These are phyloP conservation scores for Potorous gilbertii DNA, from an alignment of 2,797 vertebrate species.

Conservation along the genomic window DNA sequence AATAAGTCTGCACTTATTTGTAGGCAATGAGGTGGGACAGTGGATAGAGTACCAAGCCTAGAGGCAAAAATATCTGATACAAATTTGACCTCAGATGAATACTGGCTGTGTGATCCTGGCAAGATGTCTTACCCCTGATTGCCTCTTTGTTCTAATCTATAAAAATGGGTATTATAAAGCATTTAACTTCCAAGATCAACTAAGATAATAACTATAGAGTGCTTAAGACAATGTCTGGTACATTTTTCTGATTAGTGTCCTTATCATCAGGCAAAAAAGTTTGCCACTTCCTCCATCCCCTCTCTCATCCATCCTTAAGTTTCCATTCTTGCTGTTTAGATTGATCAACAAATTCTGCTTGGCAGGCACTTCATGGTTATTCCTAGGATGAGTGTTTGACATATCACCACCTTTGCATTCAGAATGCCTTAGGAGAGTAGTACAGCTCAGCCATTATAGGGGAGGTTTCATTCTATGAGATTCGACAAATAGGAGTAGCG, in stretches of 20 bases:
- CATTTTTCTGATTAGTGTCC: no score
- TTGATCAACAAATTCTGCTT: neutral
- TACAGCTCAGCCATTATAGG: neutral
- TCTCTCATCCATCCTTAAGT: neutral
- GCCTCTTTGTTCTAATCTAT: neutral
- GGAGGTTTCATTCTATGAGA: conserved; percentile 34
- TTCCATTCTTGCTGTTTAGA: conserved; percentile 48
- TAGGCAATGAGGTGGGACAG: neutral
- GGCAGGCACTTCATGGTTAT: conserved; percentile 40
- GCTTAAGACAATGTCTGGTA: neutral
- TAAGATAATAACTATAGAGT: neutral
- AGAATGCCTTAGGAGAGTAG: neutral
- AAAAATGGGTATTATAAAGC: neutral
- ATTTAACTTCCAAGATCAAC: neutral
- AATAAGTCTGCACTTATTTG: no score
- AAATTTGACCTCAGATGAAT: neutral
- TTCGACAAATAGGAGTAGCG: neutral
- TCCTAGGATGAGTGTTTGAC: neutral
- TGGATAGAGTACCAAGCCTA: neutral
- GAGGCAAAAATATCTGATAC: neutral
- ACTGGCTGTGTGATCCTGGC: neutral
- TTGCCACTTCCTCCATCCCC: conserved; percentile 32
- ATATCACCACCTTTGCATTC: neutral
- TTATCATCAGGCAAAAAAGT: neutral
- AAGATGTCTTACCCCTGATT: neutral